phyloP scores from a whole-genome alignment of 2,113 vertebrate genomes.

The Mus spicilegus region DNA sequence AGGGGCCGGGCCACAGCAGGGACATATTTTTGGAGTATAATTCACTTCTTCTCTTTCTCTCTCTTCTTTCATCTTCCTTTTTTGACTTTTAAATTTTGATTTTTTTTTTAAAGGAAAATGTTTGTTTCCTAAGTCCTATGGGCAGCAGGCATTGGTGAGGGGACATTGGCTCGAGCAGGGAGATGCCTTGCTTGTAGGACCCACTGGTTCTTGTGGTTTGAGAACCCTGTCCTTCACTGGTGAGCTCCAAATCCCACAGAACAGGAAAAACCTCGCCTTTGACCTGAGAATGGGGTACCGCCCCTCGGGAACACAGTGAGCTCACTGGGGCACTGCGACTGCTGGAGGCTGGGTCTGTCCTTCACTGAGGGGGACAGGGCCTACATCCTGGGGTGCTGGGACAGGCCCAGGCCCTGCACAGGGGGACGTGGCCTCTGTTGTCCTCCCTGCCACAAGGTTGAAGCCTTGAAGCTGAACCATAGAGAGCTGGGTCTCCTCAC shows the following conservation, averaged over 20 bases:
- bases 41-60: constrained; percentile 34
- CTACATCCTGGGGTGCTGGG: neutral
- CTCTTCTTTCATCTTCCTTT: neutral
- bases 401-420: neutral
- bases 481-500: constrained; percentile 90
- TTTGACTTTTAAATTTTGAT: neutral
- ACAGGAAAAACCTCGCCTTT: constrained; percentile 87
- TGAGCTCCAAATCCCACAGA: constrained; percentile 10
- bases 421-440: constrained; percentile 68
- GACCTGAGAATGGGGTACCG: constrained; percentile 94
- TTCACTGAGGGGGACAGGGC: constrained; percentile 66
- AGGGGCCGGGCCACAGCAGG: constrained; percentile 39
- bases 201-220: neutral
- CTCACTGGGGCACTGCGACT: neutral
- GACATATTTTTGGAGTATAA: constrained; percentile 42
- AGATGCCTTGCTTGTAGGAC: neutral
- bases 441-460: constrained; percentile 86
- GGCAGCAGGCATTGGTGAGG: neutral
- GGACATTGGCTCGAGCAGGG: neutral
- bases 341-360: constrained; percentile 78
- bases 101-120: constrained; percentile 39
- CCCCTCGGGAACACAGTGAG: constrained; percentile 50
- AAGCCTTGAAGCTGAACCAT: constrained; percentile 90
- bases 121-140: constrained; percentile 51
- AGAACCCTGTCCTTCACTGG: constrained; percentile 59